A percentile compares a stretch with the other conserved stretches of the same genome.
These are phyloP conservation scores for Carlito syrichta DNA, from an alignment of 2,113 vertebrate species.

Conservation along the genomic window DNA sequence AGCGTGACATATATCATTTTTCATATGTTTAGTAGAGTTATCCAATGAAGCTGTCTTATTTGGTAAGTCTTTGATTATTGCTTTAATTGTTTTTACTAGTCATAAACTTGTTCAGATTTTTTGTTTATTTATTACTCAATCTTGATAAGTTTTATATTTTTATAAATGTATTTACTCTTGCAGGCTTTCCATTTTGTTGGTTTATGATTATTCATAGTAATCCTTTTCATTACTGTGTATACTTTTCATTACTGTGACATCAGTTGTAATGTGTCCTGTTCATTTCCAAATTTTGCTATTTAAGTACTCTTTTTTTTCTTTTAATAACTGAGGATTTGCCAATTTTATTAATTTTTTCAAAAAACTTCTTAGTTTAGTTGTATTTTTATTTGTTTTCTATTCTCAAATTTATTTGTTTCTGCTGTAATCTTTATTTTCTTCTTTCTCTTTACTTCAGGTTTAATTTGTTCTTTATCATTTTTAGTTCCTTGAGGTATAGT, in stretches of 20 bases:
- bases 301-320: not conserved
- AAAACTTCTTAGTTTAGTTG: not conserved
- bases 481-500: not conserved
- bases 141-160: no score
- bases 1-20: no score
- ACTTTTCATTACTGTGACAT: not conserved
- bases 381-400: not conserved
- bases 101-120: not conserved
- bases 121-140: no score
- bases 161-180: no score
- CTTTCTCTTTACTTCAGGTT: no score
- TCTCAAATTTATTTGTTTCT: not conserved
- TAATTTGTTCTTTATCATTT: not conserved
- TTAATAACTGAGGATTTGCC: not conserved
- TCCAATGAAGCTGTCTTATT: no score
- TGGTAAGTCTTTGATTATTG: no score
- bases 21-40: no score
- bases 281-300: no score
- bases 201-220: no score
- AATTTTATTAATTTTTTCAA: not conserved
- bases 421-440: not conserved
- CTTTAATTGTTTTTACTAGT: no score
- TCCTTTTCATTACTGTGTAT: not conserved
- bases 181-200: no score
- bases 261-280: not conserved